Evolutionary conservation across 2,888 invertebrate species (phyloP), one percentile per base, ranked within the genome.

Genomic region (Opisthograptis luteolata): DNA sequence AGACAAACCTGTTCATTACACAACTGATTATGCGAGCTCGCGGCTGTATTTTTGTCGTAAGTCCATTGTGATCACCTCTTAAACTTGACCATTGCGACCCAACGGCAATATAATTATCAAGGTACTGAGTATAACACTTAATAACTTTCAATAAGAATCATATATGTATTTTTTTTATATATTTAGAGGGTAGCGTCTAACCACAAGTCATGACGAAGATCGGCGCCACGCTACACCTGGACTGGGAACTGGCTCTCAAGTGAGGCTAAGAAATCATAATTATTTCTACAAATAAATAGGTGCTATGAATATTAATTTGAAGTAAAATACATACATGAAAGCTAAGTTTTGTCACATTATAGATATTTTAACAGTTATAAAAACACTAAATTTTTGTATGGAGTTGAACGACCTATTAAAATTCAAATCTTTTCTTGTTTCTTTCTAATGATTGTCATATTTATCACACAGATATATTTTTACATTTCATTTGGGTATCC

Each of bases 1-100:
- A 45, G 50, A 19, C 2, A 19, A 44, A 51, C 50, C 19, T 50
- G 43, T 45, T 25, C 35, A 9, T 42, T 46, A 31, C 42, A 31
- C 43, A 42, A 55, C 35, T 44, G 37, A 54, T 49, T 42, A 49
- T 41, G 48, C 49, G 39, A 14, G 19, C 14, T 15, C 27, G 27
- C 44, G 39, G 10, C 31, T 24, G 34, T 34, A 35, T 43, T 49
- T 39, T 48, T 42, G 48, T 42, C 37, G 42, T 22, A 49, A 43
- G 28, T 10, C 42, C 40, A 28, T 34, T 32, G 37, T 37, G 8
- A 13, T 14, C 14, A 30, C 9, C 9, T 17, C 32, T 39, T 49
- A 49, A 49, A 36, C 36, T 43, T 49, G 43, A 43, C 42, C 49
- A 37, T 42, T 28, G 13, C 30, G 41, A 36, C 41, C 17, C 22